phyloP scores from a whole-genome alignment of 2,797 vertebrate species.

The Lutjanus argentimaculatus region DNA sequence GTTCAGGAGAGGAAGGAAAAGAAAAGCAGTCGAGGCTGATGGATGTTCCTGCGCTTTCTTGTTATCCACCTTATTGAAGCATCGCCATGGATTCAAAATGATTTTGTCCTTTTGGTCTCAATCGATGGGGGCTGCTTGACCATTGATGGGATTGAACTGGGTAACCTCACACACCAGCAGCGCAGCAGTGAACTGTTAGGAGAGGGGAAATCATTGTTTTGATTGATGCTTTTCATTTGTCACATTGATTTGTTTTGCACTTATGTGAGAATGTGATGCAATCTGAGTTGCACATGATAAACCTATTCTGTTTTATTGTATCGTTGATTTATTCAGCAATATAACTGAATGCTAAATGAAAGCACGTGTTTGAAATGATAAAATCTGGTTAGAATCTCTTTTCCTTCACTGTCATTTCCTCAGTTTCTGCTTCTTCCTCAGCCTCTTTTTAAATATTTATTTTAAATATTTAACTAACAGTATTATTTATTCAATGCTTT shows the following conservation, averaged over 20 bases:
- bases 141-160: slow-evolving; percentile 62
- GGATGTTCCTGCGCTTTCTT: slow-evolving; percentile 20
- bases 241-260: slow-evolving; percentile 64
- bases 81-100: slow-evolving; percentile 45
- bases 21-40: slow-evolving; percentile 19
- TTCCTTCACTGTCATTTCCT: slow-evolving; percentile 12
- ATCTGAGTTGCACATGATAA: slow-evolving; percentile 36
- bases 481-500: too few species aligned
- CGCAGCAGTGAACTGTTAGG: slow-evolving; percentile 37
- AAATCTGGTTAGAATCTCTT: slow-evolving; percentile 17
- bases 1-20: neutral
- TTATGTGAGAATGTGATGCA: slow-evolving; percentile 35
- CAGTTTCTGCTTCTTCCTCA: neutral
- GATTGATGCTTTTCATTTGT: slow-evolving; percentile 74
- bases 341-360: slow-evolving; percentile 14
- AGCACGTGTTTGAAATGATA: neutral
- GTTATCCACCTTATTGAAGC: slow-evolving; percentile 50
- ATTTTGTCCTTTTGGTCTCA: slow-evolving; percentile 52
- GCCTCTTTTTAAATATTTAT: neutral
- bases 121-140: slow-evolving; percentile 42
- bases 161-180: slow-evolving; percentile 56
- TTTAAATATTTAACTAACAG: too few species aligned
- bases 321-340: slow-evolving; percentile 26
- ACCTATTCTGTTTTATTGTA: slow-evolving; percentile 9
- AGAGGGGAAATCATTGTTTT: slow-evolving; percentile 58